A percentile compares a stretch with the other conserved stretches of the same genome.
Evolutionary conservation across 2,113 vertebrate genomes (phyloP).

Genomic region (Eublepharis macularius): DNA sequence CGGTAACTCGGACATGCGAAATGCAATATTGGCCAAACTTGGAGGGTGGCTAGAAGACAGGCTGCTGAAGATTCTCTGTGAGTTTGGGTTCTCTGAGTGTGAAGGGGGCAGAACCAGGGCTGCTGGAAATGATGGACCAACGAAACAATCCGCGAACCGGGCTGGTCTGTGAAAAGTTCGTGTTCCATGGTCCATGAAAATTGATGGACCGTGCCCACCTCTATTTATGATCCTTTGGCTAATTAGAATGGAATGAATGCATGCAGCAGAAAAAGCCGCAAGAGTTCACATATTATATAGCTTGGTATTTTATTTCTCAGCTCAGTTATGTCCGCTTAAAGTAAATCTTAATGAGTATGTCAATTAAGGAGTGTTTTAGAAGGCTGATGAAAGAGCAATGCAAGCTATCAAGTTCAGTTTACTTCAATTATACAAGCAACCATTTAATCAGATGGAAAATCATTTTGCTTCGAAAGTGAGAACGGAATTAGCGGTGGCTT

Average conservation of each 20-base stretch:
- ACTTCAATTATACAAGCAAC: neutral
- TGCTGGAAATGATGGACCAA: too few relatives aligned
- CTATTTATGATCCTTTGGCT: neutral
- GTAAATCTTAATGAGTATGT: slow-evolving; percentile 2
- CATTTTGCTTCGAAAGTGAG: slow-evolving; percentile 9
- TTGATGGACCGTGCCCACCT: too few relatives aligned
- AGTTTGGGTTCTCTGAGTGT: too few relatives aligned
- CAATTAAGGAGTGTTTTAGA: slow-evolving; percentile 11
- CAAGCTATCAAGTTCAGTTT: slow-evolving; percentile 25
- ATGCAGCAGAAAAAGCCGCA: neutral
- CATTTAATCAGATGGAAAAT: slow-evolving; percentile 15
- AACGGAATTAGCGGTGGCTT: neutral
- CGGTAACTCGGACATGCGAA: too few relatives aligned
- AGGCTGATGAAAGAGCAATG: slow-evolving; percentile 23
- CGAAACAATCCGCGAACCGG: too few relatives aligned
- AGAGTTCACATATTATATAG: neutral
- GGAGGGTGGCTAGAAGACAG: too few relatives aligned
- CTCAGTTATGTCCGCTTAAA: neutral
- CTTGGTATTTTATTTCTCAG: neutral
- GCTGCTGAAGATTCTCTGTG: too few relatives aligned
- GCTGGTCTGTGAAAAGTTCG: too few relatives aligned
- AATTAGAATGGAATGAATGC: neutral
- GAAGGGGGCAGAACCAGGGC: too few relatives aligned
- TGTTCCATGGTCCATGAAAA: too few relatives aligned
- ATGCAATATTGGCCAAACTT: too few relatives aligned